Evolutionary conservation across 2,888 invertebrate species (phyloP).

Genomic region (Drosophila niveifrons): DNA sequence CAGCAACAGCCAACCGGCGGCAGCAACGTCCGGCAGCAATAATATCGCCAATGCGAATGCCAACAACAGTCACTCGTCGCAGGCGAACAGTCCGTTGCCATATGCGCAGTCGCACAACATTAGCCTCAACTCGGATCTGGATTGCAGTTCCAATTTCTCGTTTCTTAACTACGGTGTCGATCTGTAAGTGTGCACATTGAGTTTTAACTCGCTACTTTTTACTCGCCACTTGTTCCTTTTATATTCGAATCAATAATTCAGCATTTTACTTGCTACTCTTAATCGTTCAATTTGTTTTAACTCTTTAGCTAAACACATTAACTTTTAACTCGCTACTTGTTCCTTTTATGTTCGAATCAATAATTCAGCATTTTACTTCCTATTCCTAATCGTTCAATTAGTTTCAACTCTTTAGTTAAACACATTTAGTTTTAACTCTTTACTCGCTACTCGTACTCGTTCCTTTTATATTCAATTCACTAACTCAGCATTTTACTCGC

Average conservation of each 20-base stretch:
- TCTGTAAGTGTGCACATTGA: constrained; percentile 85
- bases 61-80: constrained; percentile 44
- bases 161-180: constrained; percentile 89
- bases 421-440: background rate
- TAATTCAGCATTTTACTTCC: too few species aligned
- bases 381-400: too few species aligned
- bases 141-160: constrained; percentile 86
- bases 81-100: constrained; percentile 68
- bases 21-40: constrained; percentile 17
- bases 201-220: constrained; percentile 1
- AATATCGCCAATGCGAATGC: constrained; percentile 27
- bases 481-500: too few species aligned
- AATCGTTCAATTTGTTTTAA: too few species aligned
- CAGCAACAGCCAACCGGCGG: background rate
- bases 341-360: too few species aligned
- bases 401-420: too few species aligned
- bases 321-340: too few species aligned
- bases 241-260: too few species aligned
- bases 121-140: constrained; percentile 83
- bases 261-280: too few species aligned
- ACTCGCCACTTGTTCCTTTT: background rate
- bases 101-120: constrained; percentile 85
- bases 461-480: too few species aligned
- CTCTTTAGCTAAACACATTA: too few species aligned
- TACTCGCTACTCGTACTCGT: background rate